A percentile compares a stretch with the other conserved stretches of the same genome.
These are phyloP conservation scores for Pseudois nayaur DNA, from an alignment of 2,113 vertebrate genomes.

Conservation along the genomic window DNA sequence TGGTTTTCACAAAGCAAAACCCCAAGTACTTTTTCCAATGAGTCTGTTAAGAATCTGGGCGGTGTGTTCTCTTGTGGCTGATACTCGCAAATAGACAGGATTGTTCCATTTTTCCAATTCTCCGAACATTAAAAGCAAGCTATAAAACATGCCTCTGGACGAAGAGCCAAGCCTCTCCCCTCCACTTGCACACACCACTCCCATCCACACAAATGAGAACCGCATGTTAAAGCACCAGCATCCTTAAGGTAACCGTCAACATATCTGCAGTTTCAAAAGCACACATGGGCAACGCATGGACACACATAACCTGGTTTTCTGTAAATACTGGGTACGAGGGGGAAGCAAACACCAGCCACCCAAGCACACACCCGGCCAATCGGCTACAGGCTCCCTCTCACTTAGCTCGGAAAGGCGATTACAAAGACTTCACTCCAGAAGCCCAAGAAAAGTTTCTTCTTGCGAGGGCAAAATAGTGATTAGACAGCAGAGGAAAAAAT, in stretches of 20 bases:
- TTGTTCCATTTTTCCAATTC: slow-evolving; percentile 51
- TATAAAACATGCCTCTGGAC: slow-evolving; percentile 49
- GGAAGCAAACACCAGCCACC: slow-evolving; percentile 12
- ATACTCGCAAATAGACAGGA: slow-evolving; percentile 33
- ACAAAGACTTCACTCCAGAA: slow-evolving; percentile 14
- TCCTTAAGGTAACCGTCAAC: slow-evolving; percentile 42
- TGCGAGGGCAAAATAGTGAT: slow-evolving; percentile 69
- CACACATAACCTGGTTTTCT: slow-evolving; percentile 42
- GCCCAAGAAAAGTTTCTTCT: slow-evolving; percentile 30
- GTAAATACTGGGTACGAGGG: slow-evolving; percentile 27
- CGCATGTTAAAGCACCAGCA: slow-evolving; percentile 25
- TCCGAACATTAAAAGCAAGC: slow-evolving; percentile 48
- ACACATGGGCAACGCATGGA: background rate
- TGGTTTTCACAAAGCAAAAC: background rate
- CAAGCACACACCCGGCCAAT: background rate
- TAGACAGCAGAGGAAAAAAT: slow-evolving; percentile 63
- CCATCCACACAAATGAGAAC: slow-evolving; percentile 56
- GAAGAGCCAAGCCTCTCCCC: slow-evolving; percentile 22
- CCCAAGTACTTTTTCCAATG: slow-evolving; percentile 22
- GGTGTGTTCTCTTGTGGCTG: background rate
- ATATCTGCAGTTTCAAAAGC: slow-evolving; percentile 10
- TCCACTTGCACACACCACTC: background rate
- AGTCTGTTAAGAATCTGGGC: background rate
- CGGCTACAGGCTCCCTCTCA: background rate
- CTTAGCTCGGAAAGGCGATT: background rate